phyloP scores from a whole-genome alignment of 2,797 vertebrate genomes.

The Crax fasciolata region DNA sequence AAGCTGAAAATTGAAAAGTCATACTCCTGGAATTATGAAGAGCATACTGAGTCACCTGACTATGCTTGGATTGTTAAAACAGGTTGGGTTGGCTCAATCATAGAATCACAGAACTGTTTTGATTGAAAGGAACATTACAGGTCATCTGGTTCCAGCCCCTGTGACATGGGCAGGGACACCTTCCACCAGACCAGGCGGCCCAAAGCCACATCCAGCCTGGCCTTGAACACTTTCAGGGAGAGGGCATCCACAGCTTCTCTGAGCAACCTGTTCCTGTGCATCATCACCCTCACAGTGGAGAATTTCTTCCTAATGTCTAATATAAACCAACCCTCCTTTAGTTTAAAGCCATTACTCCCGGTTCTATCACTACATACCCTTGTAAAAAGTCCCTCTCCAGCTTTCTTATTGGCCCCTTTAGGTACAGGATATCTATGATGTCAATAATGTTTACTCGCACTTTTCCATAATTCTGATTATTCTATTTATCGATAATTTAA shows the following conservation, averaged over 20 bases:
- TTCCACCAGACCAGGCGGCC: neutral
- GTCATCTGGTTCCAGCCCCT: neutral
- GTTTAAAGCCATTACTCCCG: neutral
- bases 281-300: neutral
- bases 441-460: neutral
- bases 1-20: neutral
- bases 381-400: neutral
- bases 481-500: neutral
- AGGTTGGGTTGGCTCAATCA: neutral
- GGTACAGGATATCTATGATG: neutral
- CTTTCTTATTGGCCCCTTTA: neutral
- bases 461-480: neutral
- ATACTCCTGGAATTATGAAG: neutral
- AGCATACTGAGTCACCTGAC: neutral
- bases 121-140: neutral
- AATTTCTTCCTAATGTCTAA: neutral
- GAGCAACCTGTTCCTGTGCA: neutral
- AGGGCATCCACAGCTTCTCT: neutral
- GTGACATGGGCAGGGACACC: neutral
- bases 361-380: neutral
- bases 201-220: neutral
- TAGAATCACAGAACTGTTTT: neutral
- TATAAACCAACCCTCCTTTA: neutral
- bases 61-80: neutral
- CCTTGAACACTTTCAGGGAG: neutral